Percentiles rank a stretch among this genome's conserved stretches.
Conservation (phyloP, 2,888 invertebrate species). For the Oxystoma pomonae region DNA sequence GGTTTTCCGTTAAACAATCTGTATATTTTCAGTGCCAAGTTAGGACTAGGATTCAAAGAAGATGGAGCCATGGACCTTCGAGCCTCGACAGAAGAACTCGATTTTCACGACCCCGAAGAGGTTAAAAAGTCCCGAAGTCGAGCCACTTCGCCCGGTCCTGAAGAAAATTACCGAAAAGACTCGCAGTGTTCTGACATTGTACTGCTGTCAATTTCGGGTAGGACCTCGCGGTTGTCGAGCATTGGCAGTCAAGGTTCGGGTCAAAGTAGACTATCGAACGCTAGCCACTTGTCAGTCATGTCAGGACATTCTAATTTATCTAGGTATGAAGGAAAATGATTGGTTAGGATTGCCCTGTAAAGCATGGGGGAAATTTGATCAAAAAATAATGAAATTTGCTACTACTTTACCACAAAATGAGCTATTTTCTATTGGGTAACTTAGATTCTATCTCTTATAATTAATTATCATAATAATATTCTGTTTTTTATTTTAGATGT, state of each 20-base stretch:
- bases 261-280: slow-evolving; percentile 49
- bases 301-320: slow-evolving; percentile 56
- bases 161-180: slow-evolving; percentile 44
- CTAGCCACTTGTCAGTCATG: slow-evolving; percentile 54
- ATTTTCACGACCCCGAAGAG: slow-evolving; percentile 65
- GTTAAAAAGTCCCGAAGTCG: slow-evolving; percentile 37
- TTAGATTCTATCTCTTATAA: too few relatives aligned
- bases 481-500: slow-evolving; percentile 45
- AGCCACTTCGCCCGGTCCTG: slow-evolving; percentile 40
- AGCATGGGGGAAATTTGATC: too few relatives aligned
- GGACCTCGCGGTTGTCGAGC: slow-evolving; percentile 77
- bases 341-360: neutral
- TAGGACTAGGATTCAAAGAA: slow-evolving; percentile 45
- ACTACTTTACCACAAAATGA: too few relatives aligned
- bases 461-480: too few relatives aligned
- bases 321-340: slow-evolving; percentile 40
- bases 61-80: slow-evolving; percentile 82
- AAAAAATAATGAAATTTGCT: too few relatives aligned
- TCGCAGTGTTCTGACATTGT: slow-evolving; percentile 68
- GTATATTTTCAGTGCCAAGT: slow-evolving; percentile 38
- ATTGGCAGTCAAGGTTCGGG: slow-evolving; percentile 70
- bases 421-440: too few relatives aligned
- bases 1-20: too few relatives aligned
- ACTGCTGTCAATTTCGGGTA: slow-evolving; percentile 69
- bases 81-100: slow-evolving; percentile 84